phyloP scores from a whole-genome alignment of 2,797 vertebrate genomes.

The Danio jaintianensis region DNA sequence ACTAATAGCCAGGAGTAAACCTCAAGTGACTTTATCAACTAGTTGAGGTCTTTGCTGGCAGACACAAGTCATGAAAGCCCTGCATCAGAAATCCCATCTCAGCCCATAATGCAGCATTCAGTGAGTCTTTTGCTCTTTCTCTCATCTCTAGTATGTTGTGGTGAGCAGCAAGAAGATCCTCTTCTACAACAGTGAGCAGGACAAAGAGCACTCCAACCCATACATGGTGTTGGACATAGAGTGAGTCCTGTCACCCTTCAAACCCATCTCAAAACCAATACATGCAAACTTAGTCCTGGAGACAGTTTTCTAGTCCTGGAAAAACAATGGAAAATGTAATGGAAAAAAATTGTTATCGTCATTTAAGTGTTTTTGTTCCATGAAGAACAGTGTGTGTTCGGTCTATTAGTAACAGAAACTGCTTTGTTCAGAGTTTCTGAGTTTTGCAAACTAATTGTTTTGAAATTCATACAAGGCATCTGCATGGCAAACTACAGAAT shows the following conservation, averaged over 20 bases:
- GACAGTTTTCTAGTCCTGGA: no score
- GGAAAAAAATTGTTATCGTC: no score
- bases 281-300: background rate
- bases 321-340: no score
- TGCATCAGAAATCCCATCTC: constrained; percentile 12
- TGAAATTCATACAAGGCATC: no score
- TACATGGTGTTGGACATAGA: constrained; percentile 92
- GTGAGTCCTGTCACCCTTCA: constrained; percentile 73
- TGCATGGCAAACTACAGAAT: no score
- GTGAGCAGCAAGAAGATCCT: constrained; percentile 92
- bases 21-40: background rate
- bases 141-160: constrained; percentile 80
- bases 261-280: background rate
- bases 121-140: constrained; percentile 1
- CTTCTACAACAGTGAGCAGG: constrained; percentile 89
- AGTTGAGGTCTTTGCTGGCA: no score
- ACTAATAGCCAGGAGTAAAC: background rate
- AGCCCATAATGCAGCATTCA: constrained; percentile 15
- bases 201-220: constrained; percentile 89
- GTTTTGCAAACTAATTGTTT: no score
- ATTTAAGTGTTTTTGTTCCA: no score
- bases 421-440: no score
- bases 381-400: no score
- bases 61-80: background rate
- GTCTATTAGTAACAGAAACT: no score